Conservation (phyloP, 2,113 vertebrate species). For the Myxocyprinus asiaticus region DNA sequence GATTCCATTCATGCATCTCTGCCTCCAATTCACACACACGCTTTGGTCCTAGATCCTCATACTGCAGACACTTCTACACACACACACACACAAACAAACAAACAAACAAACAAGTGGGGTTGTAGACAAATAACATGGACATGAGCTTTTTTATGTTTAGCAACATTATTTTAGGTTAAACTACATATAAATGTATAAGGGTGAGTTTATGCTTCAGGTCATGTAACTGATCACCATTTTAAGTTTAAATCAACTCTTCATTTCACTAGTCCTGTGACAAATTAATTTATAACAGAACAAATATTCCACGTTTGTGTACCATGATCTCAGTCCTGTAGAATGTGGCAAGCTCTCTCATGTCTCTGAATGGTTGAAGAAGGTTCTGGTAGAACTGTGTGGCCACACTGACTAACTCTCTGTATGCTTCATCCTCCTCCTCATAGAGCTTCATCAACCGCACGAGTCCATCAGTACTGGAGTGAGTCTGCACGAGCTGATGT, state of each 20-base stretch:
- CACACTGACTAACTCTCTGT: conserved; percentile 83
- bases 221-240: no score
- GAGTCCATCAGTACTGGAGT: conserved; percentile 79
- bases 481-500: conserved; percentile 82
- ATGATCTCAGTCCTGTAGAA: conserved; percentile 89
- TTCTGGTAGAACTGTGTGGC: conserved; percentile 92
- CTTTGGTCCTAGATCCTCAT: conserved; percentile 87
- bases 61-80: conserved; percentile 86
- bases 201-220: no score
- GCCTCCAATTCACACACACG: conserved; percentile 83
- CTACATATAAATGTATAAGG: not conserved
- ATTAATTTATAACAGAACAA: no score
- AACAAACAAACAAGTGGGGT: not conserved
- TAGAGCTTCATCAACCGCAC: conserved; percentile 86
- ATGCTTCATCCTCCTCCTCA: conserved; percentile 85
- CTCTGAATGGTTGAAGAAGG: conserved; percentile 91
- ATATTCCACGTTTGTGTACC: conserved; percentile 68
- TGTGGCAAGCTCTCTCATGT: conserved; percentile 90
- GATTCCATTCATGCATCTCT: conserved; percentile 87
- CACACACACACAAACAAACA: conserved; percentile 36
- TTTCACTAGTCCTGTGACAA: no score
- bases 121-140: not conserved
- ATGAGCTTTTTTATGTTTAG: not conserved
- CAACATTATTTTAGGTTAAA: not conserved
- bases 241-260: no score